Evolutionary conservation across 2,888 invertebrate genomes (phyloP).

Genomic region (Abscondita cerata): DNA sequence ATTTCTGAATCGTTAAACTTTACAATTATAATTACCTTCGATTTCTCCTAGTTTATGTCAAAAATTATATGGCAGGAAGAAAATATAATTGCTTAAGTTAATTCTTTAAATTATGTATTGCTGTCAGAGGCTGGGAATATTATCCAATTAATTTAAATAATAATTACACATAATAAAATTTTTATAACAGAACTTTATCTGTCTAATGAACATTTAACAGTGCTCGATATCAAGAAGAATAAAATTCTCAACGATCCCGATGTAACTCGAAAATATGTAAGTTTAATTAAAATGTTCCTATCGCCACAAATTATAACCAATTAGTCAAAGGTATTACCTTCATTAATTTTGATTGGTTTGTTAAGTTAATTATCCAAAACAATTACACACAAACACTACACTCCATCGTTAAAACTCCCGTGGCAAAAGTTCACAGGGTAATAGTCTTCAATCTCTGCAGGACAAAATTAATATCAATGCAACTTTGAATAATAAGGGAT

Average conservation of each 20-base stretch:
- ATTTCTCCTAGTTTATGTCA: no score
- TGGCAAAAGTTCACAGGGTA: background rate
- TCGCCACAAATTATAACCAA: conserved; percentile 18
- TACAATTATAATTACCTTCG: no score
- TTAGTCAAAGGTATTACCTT: conserved; percentile 14
- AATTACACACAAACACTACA: background rate
- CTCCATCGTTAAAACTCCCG: background rate
- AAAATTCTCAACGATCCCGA: conserved; percentile 10
- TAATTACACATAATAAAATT: conserved; percentile 14
- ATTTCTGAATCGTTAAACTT: no score
- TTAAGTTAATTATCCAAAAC: conserved; percentile 4
- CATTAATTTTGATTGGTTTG: conserved; percentile 17
- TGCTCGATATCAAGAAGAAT: background rate
- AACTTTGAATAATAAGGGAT: conserved; percentile 23
- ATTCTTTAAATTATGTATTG: background rate
- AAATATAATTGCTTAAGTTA: no score
- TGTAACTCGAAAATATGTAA: conserved; percentile 16
- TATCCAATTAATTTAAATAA: conserved; percentile 14
- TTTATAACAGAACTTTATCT: conserved; percentile 12
- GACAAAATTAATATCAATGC: conserved; percentile 10
- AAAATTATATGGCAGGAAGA: no score
- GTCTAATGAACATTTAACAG: conserved; percentile 6
- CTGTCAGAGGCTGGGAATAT: background rate
- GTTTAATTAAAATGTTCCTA: conserved; percentile 11
- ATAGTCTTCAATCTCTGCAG: conserved; percentile 2